Evolutionary conservation across 2,888 invertebrate species (phyloP).

Genomic region (Hesperia comma): DNA sequence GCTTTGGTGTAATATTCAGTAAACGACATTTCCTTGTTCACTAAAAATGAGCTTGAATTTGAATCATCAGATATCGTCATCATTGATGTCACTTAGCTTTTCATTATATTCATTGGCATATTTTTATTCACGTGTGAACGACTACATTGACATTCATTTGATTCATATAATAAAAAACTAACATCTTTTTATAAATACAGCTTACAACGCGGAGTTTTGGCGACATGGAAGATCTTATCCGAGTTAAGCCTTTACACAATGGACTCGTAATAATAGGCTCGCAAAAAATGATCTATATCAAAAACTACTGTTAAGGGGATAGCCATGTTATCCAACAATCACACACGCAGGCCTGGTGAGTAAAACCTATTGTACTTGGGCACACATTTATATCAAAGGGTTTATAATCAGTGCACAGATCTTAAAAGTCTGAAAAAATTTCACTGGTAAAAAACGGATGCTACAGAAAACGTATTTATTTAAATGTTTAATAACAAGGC

Average conservation of each 20-base stretch:
- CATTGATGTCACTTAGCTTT: neutral
- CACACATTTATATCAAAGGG: slow-evolving; percentile 70
- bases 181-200: slow-evolving; percentile 71
- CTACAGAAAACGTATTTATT: slow-evolving; percentile 70
- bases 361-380: slow-evolving; percentile 65
- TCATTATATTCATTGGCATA: neutral
- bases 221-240: slow-evolving; percentile 83
- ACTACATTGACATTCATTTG: slow-evolving; percentile 29
- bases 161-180: slow-evolving; percentile 65
- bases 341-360: slow-evolving; percentile 62
- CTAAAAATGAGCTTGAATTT: slow-evolving; percentile 14
- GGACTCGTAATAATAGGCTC: slow-evolving; percentile 71
- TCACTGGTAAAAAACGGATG: slow-evolving; percentile 65
- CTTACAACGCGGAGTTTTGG: slow-evolving; percentile 66
- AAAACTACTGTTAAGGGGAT: slow-evolving; percentile 76
- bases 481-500: slow-evolving; percentile 80
- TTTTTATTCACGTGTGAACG: slow-evolving; percentile 27
- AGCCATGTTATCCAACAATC: slow-evolving; percentile 70
- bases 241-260: slow-evolving; percentile 79
- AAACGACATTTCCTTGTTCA: neutral
- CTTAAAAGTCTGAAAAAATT: slow-evolving; percentile 67
- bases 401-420: slow-evolving; percentile 61
- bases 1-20: slow-evolving; percentile 7
- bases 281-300: slow-evolving; percentile 82
- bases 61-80: neutral